These are phyloP conservation scores for Excalfactoria chinensis DNA, from an alignment of 2,113 vertebrate species.

Conservation along the genomic window DNA sequence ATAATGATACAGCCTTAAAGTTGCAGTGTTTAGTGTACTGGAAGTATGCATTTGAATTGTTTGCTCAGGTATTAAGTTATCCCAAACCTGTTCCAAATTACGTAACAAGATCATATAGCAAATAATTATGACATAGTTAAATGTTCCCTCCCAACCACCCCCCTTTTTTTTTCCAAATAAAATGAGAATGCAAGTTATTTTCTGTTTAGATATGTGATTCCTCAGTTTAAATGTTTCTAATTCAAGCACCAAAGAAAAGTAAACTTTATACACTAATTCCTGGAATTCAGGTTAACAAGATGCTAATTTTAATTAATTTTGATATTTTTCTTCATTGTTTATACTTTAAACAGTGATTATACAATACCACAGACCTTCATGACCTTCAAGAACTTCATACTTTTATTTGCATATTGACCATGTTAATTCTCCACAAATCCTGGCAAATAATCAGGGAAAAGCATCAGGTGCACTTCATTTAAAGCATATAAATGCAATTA, in stretches of 20 bases:
- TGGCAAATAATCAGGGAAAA: slow-evolving; percentile 78
- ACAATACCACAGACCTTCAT: not conserved
- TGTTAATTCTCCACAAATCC: not conserved
- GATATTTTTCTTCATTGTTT: not conserved
- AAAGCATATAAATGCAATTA: slow-evolving; percentile 86
- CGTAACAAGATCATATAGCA: not conserved
- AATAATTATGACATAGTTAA: not conserved
- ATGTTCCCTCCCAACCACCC: too few relatives aligned
- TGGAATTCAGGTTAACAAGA: not conserved
- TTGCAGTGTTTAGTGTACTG: not conserved
- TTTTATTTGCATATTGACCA: slow-evolving; percentile 7
- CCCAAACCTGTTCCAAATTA: not conserved
- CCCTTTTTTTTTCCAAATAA: not conserved
- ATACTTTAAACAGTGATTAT: not conserved
- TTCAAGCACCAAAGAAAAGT: not conserved
- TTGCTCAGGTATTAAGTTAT: not conserved
- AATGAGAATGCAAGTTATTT: not conserved
- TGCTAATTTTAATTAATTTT: not conserved
- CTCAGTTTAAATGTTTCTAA: not conserved
- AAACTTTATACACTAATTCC: not conserved
- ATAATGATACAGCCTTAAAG: not conserved
- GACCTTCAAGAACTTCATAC: not conserved
- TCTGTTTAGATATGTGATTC: not conserved
- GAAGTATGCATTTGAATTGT: not conserved
- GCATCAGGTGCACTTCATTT: slow-evolving; percentile 81